Conservation (phyloP, 2,888 invertebrate species). For the Chaitophorus viminalis region DNA sequence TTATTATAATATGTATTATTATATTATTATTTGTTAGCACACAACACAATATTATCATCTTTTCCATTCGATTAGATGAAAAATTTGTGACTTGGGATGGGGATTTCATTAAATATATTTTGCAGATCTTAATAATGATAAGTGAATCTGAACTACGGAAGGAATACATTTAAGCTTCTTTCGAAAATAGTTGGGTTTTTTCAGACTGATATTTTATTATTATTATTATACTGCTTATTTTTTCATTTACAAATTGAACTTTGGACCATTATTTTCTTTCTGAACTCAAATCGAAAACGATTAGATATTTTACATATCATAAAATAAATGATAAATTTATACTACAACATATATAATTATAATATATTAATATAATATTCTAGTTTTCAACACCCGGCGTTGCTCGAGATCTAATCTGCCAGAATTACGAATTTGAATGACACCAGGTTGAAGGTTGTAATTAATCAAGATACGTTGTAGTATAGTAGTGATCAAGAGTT, state of each 20-base stretch:
- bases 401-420: too few relatives aligned
- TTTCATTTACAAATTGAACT: background rate
- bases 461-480: too few relatives aligned
- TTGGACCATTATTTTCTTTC: background rate
- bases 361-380: too few relatives aligned
- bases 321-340: too few relatives aligned
- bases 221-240: background rate
- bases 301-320: too few relatives aligned
- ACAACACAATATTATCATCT: background rate
- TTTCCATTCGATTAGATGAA: background rate
- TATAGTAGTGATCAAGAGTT: too few relatives aligned
- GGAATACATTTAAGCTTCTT: background rate
- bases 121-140: slow-evolving; percentile 28
- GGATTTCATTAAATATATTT: slow-evolving; percentile 26
- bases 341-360: too few relatives aligned
- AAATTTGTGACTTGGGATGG: background rate
- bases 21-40: background rate
- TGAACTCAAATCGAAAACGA: too few relatives aligned
- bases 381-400: too few relatives aligned
- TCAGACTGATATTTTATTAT: slow-evolving; percentile 1
- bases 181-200: background rate
- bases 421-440: too few relatives aligned
- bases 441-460: too few relatives aligned
- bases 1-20: too few relatives aligned
- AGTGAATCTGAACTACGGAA: slow-evolving; percentile 21